Conservation (phyloP, 2,113 vertebrate genomes). For the Cavia porcellus region DNA sequence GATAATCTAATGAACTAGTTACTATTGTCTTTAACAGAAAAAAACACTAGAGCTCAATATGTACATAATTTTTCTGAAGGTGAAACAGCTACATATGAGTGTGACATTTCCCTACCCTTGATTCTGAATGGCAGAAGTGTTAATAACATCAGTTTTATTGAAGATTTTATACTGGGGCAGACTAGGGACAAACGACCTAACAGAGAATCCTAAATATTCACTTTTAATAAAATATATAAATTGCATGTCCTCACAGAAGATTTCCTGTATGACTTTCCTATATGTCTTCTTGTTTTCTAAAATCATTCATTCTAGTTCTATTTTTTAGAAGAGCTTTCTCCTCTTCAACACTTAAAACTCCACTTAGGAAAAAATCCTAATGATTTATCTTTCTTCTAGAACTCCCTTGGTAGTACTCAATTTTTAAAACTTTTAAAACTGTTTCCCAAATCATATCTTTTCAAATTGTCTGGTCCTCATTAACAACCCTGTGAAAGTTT, state of each 20-base stretch:
- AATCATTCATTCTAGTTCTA: not conserved
- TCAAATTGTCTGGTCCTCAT: slow-evolving; percentile 38
- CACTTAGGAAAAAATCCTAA: not conserved
- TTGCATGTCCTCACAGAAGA: not conserved
- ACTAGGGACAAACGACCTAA: not conserved
- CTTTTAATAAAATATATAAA: not conserved
- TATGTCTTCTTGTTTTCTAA: slow-evolving; percentile 32
- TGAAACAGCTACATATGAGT: not conserved
- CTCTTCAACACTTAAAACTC: slow-evolving; percentile 8
- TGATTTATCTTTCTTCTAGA: slow-evolving; percentile 36
- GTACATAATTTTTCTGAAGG: not conserved
- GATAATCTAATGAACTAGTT: not conserved
- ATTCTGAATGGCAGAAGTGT: not conserved
- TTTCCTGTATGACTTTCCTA: not conserved
- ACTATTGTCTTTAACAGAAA: not conserved
- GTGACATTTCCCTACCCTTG: not conserved
- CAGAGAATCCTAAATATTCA: not conserved
- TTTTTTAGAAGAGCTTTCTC: not conserved
- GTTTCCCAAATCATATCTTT: slow-evolving; percentile 25
- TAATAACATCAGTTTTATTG: not conserved
- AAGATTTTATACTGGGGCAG: not conserved
- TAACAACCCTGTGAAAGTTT: slow-evolving; percentile 32
- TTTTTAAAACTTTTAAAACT: slow-evolving; percentile 49
- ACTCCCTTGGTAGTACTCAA: not conserved
- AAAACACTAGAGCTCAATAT: not conserved